phyloP scores from a whole-genome alignment of 2,888 invertebrate species.

The Microctonus brassicae region DNA sequence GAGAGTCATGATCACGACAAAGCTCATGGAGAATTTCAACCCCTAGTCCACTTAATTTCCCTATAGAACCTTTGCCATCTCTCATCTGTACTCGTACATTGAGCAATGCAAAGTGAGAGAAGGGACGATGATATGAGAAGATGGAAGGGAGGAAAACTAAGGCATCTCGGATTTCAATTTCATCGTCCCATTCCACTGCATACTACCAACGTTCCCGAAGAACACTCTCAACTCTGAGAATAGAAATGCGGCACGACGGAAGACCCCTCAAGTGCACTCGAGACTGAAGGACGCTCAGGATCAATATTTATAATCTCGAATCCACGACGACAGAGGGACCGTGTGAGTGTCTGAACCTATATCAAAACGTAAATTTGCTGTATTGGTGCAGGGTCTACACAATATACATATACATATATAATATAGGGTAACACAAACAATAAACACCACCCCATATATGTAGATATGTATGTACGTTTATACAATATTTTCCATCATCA shows the following conservation, averaged over 20 bases:
- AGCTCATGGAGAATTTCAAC: constrained; percentile 11
- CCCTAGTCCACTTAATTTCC: constrained; percentile 44
- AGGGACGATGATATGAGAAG: constrained; percentile 37
- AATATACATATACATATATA: background rate
- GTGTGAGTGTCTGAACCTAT: constrained; percentile 49
- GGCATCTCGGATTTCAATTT: constrained; percentile 66
- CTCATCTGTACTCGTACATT: constrained; percentile 32
- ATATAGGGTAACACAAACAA: background rate
- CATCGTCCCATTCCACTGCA: constrained; percentile 44
- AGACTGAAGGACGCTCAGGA: constrained; percentile 64
- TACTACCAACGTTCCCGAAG: constrained; percentile 38
- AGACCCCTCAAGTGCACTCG: constrained; percentile 62
- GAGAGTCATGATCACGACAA: constrained; percentile 19
- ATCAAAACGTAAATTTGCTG: constrained; percentile 39
- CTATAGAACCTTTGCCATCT: constrained; percentile 27
- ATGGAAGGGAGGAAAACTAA: constrained; percentile 28
- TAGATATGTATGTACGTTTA: too few relatives aligned
- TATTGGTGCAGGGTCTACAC: too few relatives aligned
- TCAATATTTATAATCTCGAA: constrained; percentile 69
- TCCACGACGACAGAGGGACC: constrained; percentile 56
- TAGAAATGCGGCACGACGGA: constrained; percentile 61
- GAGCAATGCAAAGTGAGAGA: constrained; percentile 32
- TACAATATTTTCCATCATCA: too few relatives aligned
- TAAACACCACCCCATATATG: background rate
- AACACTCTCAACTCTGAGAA: constrained; percentile 52